Evolutionary conservation across 2,113 vertebrate species (phyloP).

Genomic region (Lophius piscatorius): DNA sequence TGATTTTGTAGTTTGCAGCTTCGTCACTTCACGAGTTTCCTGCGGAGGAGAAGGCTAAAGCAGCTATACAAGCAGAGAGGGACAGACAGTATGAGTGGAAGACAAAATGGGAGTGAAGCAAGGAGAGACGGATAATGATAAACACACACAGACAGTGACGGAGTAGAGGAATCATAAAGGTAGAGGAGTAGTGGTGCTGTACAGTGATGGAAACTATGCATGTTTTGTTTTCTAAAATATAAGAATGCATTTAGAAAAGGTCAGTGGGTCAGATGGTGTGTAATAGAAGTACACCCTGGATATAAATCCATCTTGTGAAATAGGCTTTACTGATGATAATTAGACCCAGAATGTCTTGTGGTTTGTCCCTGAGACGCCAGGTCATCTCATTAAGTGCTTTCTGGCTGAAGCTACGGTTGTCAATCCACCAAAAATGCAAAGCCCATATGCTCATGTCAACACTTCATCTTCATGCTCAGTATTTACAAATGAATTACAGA

Average conservation of each 20-base stretch:
- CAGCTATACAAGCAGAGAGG: conserved; percentile 22
- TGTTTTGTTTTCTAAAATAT: conserved; percentile 33
- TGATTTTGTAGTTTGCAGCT: conserved; percentile 66
- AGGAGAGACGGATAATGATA: conserved; percentile 59
- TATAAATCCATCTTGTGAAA: neutral
- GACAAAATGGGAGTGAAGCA: conserved; percentile 9
- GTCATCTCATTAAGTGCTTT: conserved; percentile 25
- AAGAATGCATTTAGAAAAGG: neutral
- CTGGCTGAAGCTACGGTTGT: conserved; percentile 1
- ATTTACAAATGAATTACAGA: conserved; percentile 3
- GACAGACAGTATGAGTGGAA: conserved; percentile 31
- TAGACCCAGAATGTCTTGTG: too few relatives aligned
- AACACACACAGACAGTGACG: conserved; percentile 35
- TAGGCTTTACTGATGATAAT: neutral
- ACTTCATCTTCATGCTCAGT: conserved; percentile 1
- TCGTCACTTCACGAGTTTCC: conserved; percentile 46
- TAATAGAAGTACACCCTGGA: conserved; percentile 6
- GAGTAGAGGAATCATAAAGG: conserved; percentile 12
- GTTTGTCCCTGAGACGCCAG: neutral
- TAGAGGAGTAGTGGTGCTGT: conserved; percentile 12
- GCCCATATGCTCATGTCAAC: too few relatives aligned
- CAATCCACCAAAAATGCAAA: too few relatives aligned
- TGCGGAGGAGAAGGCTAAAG: conserved; percentile 44
- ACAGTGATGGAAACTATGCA: conserved; percentile 22
- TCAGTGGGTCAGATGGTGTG: conserved; percentile 11